Percentiles rank a stretch among this genome's conserved stretches.
These are phyloP conservation scores for Physella acuta DNA, from an alignment of 1,140 invertebrate genomes.

Conservation along the genomic window DNA sequence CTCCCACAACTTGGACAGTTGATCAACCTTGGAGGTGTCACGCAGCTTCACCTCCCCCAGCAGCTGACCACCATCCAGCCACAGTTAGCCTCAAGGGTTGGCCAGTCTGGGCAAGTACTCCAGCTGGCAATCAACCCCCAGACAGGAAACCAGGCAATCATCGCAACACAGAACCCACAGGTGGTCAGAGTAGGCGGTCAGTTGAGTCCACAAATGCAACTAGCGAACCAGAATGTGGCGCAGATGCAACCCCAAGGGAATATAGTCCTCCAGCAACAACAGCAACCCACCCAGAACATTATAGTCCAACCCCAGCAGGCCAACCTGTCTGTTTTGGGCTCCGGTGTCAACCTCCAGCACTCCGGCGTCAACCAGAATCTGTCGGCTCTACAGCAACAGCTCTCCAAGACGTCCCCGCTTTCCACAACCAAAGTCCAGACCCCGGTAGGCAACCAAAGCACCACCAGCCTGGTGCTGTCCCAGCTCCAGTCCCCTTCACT, in stretches of 20 bases:
- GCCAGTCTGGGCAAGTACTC: neutral
- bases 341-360: no score
- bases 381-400: slow-evolving; percentile 1
- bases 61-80: neutral
- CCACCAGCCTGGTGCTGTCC: neutral
- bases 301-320: neutral
- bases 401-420: neutral
- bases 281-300: neutral
- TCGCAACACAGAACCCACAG: neutral
- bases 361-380: neutral
- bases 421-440: neutral
- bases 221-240: neutral
- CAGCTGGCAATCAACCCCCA: slow-evolving; percentile 16
- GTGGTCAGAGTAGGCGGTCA: neutral
- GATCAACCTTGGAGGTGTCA: neutral
- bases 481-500: neutral
- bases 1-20: slow-evolving; percentile 16
- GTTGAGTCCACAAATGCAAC: slow-evolving; percentile 8
- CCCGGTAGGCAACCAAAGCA: neutral
- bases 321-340: neutral
- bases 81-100: neutral
- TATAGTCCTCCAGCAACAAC: slow-evolving; percentile 15
- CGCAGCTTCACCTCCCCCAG: neutral
- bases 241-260: neutral
- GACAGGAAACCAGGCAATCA: no score